phyloP scores from a whole-genome alignment of 1,140 invertebrate species.

The Pissodes strobi region DNA sequence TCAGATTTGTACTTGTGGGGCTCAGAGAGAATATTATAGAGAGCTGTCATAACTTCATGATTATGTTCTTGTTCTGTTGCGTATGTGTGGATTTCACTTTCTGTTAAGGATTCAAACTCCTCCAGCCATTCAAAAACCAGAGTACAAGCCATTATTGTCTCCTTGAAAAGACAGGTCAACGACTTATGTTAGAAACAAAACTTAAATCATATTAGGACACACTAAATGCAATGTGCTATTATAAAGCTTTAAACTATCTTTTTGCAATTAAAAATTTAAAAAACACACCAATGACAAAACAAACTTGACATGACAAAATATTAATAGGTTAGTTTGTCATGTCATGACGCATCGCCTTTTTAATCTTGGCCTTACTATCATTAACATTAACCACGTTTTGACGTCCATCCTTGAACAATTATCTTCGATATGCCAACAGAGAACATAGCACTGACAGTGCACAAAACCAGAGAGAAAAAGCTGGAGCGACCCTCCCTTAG shows the following conservation, averaged over 20 bases:
- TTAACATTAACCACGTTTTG: too few relatives aligned
- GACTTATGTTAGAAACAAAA: background rate
- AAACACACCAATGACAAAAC: slow-evolving; percentile 22
- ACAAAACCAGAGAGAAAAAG: too few relatives aligned
- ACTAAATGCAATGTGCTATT: background rate
- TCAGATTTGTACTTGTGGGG: slow-evolving; percentile 64
- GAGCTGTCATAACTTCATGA: slow-evolving; percentile 77
- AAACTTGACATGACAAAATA: slow-evolving; percentile 12
- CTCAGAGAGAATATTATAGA: slow-evolving; percentile 73
- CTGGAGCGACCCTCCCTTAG: too few relatives aligned
- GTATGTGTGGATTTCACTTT: slow-evolving; percentile 76
- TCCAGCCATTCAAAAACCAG: slow-evolving; percentile 79
- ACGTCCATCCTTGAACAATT: too few relatives aligned
- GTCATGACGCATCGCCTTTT: too few relatives aligned
- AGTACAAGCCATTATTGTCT: slow-evolving; percentile 69
- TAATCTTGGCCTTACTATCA: too few relatives aligned
- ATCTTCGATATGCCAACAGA: too few relatives aligned
- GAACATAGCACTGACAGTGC: too few relatives aligned
- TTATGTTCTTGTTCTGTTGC: slow-evolving; percentile 77
- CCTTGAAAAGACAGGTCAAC: slow-evolving; percentile 6
- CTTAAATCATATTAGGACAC: background rate
- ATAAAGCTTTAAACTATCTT: slow-evolving; percentile 5
- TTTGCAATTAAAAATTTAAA: slow-evolving; percentile 25
- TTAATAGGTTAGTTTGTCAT: too few relatives aligned
- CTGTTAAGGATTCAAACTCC: slow-evolving; percentile 74